Evolutionary conservation across 2,113 vertebrate species (phyloP).

Genomic region (Rhinopomastus cyanomelas): DNA sequence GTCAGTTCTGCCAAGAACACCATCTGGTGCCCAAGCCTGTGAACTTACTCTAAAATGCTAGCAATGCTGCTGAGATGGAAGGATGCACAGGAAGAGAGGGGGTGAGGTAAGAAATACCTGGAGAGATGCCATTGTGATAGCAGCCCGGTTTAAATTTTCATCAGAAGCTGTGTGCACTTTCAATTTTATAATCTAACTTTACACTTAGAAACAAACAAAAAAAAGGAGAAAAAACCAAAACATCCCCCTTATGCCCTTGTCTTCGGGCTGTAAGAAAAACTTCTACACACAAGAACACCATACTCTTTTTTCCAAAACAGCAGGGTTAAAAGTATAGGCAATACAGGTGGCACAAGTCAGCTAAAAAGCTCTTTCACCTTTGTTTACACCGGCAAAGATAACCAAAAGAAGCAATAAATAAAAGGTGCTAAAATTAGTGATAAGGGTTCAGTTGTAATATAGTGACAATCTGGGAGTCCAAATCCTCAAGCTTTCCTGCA

Average conservation of each 20-base stretch:
- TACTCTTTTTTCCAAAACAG: slow-evolving; percentile 82
- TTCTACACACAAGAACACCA: slow-evolving; percentile 83
- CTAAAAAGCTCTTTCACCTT: slow-evolving; percentile 80
- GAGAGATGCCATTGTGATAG: slow-evolving; percentile 67
- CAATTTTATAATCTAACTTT: slow-evolving; percentile 89
- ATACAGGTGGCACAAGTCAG: slow-evolving; percentile 87
- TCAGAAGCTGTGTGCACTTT: slow-evolving; percentile 92
- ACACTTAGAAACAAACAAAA: slow-evolving; percentile 70
- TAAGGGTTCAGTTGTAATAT: slow-evolving; percentile 75
- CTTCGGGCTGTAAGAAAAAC: slow-evolving; percentile 82
- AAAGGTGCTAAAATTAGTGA: slow-evolving; percentile 88
- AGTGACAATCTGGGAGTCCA: slow-evolving; percentile 68
- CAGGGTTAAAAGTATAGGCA: slow-evolving; percentile 85
- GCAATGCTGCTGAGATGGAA: slow-evolving; percentile 55
- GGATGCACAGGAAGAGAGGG: slow-evolving; percentile 48
- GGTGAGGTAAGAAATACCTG: slow-evolving; percentile 31
- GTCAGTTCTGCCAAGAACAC: slow-evolving; percentile 70
- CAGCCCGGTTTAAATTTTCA: slow-evolving; percentile 80
- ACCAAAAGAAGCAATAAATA: slow-evolving; percentile 87
- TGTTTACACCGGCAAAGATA: slow-evolving; percentile 65
- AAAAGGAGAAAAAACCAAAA: neutral
- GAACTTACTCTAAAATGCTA: slow-evolving; percentile 50
- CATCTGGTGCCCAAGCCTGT: slow-evolving; percentile 57
- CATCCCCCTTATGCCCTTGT: slow-evolving; percentile 74
- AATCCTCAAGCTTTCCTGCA: slow-evolving; percentile 74